Base-by-base conservation (phyloP, 2,888 invertebrate genomes). In the Aleiodes leptofemur region DNA sequence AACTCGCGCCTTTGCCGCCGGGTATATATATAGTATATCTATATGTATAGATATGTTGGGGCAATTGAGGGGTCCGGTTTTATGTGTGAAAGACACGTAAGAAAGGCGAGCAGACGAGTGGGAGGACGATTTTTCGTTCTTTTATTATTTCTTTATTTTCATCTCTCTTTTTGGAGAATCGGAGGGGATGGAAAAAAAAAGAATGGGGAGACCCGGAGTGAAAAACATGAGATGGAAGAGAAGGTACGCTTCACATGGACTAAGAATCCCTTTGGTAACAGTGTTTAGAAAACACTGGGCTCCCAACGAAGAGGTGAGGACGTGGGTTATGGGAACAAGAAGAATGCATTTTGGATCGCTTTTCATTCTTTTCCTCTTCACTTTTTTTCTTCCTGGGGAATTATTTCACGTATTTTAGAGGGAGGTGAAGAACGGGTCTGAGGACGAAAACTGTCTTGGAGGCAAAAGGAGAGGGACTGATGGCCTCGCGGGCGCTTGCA, bases 61-160 rank as follows among this genome's bases (percentile, higher is more conserved):
- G 64, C 16, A 64, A 48, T 64, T 43, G 64, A 64, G 64, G 48
- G 64, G 64, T 38, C 16, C 64, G 43, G 64, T 38, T 59, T 48
- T 48, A 64, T 64, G 64, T 64, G 64, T 64, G 64, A 64, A 64
- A 64, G 64, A 64, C 64, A 64, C 64, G 43, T 64, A 64, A 64
- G 64, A 38, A 64, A 64, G 64, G 64, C 64, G 64, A 48, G 64
- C 64, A 64, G 43, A 64, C 64, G 43, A 64, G 64, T 64, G 64
- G 64, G 64, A 64, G 64, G 64, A 64, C 43, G 64, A 64, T 64
- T 64, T 43, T n/a, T 53, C 7, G 14, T 16, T 53, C 16, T 53
- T 53, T 53, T 14, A 8, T 53, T 16, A 53, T 53, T 53, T 16
- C 14, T 16, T 53, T 1, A 53, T 16, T 16, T 53, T 16, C 53